phyloP scores from a whole-genome alignment of 2,888 invertebrate genomes.

The Allygus modestus region DNA sequence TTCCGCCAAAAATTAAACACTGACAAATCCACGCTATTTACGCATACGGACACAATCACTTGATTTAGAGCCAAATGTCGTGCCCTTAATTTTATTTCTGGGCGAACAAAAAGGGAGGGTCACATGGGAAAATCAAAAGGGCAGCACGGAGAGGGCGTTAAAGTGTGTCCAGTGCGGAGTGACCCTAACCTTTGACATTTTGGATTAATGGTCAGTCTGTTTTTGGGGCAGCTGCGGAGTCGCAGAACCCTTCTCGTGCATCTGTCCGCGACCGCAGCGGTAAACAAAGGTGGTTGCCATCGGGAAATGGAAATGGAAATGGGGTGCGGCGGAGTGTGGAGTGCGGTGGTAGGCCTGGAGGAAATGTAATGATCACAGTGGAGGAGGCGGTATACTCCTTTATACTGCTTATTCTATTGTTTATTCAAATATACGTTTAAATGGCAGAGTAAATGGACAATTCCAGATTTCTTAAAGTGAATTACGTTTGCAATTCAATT shows the following conservation, averaged over 20 bases:
- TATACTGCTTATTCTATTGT: too few relatives aligned
- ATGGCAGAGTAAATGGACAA: too few relatives aligned
- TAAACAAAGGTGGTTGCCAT: slow-evolving; percentile 7
- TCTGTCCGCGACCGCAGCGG: slow-evolving; percentile 1
- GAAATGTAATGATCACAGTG: too few relatives aligned
- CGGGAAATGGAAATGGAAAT: not conserved
- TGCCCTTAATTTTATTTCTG: slow-evolving; percentile 52
- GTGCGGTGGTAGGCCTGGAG: too few relatives aligned
- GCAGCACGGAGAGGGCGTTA: slow-evolving; percentile 32
- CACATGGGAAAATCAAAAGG: slow-evolving; percentile 57
- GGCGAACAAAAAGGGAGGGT: slow-evolving; percentile 49
- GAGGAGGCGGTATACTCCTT: too few relatives aligned
- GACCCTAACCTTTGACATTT: slow-evolving; percentile 60
- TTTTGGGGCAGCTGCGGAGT: slow-evolving; percentile 39
- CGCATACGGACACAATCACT: slow-evolving; percentile 23
- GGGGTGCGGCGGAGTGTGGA: too few relatives aligned
- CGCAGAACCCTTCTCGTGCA: slow-evolving; percentile 36
- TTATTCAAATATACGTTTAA: too few relatives aligned
- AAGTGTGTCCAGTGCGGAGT: slow-evolving; percentile 52
- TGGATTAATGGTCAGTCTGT: slow-evolving; percentile 58
- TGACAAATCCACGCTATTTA: not conserved
- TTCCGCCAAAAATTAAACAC: not conserved
- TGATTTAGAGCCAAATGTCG: slow-evolving; percentile 56
- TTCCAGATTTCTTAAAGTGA: too few relatives aligned
- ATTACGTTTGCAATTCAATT: too few relatives aligned